These are phyloP conservation scores for Stichodactyla mertensii DNA, from an alignment of 64 coral and sea anemone genomes.

Conservation along the genomic window DNA sequence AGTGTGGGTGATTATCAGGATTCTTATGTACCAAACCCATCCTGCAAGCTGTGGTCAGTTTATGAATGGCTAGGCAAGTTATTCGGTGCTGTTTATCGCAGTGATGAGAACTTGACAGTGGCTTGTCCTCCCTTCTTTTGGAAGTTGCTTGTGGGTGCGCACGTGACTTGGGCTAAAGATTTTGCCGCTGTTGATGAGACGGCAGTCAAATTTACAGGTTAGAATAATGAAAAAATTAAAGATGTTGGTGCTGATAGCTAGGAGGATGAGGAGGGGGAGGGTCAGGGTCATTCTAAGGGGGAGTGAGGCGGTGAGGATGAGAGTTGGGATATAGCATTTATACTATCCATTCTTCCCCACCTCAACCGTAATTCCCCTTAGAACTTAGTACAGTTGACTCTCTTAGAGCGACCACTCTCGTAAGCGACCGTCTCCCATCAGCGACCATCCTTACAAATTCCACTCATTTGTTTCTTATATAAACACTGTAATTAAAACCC, in stretches of 20 bases:
- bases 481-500: too few relatives aligned
- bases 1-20: conserved; percentile 75
- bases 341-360: too few relatives aligned
- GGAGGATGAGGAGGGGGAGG: too few relatives aligned
- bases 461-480: too few relatives aligned
- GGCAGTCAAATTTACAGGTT: conserved; percentile 74
- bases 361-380: too few relatives aligned
- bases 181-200: conserved; percentile 72
- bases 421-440: too few relatives aligned
- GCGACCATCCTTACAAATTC: too few relatives aligned
- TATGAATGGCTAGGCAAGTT: conserved; percentile 76
- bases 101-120: conserved; percentile 86
- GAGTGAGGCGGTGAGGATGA: not conserved
- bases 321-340: too few relatives aligned
- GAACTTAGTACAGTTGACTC: too few relatives aligned
- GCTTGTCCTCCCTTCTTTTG: conserved; percentile 82
- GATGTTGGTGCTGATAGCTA: not conserved
- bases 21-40: conserved; percentile 78
- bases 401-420: too few relatives aligned
- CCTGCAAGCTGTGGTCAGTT: conserved; percentile 41
- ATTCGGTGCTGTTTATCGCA: conserved; percentile 83
- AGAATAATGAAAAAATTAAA: not conserved
- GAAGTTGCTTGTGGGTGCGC: conserved; percentile 93
- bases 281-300: not conserved
- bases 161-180: conserved; percentile 92